Conservation (phyloP, 2,888 invertebrate genomes). For the Calliphora vomitoria region DNA sequence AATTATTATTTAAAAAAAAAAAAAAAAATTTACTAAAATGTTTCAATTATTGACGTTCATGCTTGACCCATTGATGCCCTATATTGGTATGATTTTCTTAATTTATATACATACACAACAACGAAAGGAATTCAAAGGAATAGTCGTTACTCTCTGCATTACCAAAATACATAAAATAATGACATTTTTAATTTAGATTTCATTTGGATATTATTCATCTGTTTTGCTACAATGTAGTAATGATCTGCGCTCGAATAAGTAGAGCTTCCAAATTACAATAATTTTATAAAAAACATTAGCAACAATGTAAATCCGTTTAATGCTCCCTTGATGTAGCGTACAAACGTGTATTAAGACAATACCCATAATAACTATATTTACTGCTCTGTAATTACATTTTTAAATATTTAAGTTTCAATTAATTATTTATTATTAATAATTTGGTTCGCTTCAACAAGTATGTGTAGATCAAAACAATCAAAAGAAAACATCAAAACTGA, state of each 20-base stretch:
- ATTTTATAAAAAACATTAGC: not conserved
- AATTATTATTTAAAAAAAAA: slow-evolving; percentile 54
- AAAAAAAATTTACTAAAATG: slow-evolving; percentile 27
- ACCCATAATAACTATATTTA: not conserved
- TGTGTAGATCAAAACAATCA: not conserved
- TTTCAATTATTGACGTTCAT: slow-evolving; percentile 34
- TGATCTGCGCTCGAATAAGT: no score
- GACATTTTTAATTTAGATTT: no score
- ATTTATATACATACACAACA: no score
- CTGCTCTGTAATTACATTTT: not conserved
- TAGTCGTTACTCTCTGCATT: no score
- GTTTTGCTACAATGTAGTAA: no score
- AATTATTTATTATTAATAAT: not conserved
- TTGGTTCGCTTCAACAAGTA: not conserved
- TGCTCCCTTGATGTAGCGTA: not conserved
- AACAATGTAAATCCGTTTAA: not conserved
- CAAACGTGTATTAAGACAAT: not conserved
- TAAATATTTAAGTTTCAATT: slow-evolving; percentile 7
- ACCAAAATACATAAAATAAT: no score
- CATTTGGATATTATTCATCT: no score
- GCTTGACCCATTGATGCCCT: slow-evolving; percentile 24
- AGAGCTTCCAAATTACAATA: no score
- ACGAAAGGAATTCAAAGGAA: no score
- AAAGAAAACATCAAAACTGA: slow-evolving; percentile 31
- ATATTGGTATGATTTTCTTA: no score